Percentiles rank a stretch among this genome's conserved stretches.
Evolutionary conservation across 2,113 vertebrate genomes (phyloP).

Genomic region (Cercopithecus mona): DNA sequence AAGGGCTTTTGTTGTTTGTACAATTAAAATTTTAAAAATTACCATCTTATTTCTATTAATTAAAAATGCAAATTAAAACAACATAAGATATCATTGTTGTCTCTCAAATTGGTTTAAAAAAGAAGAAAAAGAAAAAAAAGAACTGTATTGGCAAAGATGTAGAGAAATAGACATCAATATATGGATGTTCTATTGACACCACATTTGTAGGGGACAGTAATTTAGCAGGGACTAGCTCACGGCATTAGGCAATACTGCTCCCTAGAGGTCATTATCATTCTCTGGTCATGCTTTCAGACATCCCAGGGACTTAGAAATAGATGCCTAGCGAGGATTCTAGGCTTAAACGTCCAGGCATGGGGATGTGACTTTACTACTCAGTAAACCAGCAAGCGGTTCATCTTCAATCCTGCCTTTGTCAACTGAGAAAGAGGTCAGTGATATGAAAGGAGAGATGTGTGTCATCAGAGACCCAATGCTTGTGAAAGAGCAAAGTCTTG

Average conservation of each 20-base stretch:
- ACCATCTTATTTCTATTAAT: background rate
- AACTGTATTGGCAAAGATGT: background rate
- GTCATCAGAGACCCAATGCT: background rate
- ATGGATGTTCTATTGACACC: background rate
- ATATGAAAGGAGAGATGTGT: background rate
- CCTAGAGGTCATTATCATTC: background rate
- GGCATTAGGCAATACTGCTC: constrained; percentile 17
- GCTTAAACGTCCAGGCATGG: rapidly evolving
- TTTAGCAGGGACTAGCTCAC: background rate
- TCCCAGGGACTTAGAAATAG: background rate
- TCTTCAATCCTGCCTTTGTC: background rate
- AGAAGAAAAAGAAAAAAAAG: background rate
- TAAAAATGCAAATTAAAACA: background rate
- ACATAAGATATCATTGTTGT: background rate
- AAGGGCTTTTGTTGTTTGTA: background rate
- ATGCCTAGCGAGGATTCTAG: background rate
- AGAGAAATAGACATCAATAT: background rate
- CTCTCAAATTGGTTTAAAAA: constrained; percentile 1
- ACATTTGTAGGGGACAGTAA: too few relatives aligned
- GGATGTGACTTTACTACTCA: background rate
- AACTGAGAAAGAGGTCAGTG: background rate
- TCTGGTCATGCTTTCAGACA: background rate
- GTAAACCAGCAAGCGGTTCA: background rate
- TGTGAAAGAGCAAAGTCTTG: background rate
- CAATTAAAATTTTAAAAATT: background rate